Base-by-base conservation (phyloP, 2,113 vertebrate genomes). In the Gobiocypris rarus region DNA sequence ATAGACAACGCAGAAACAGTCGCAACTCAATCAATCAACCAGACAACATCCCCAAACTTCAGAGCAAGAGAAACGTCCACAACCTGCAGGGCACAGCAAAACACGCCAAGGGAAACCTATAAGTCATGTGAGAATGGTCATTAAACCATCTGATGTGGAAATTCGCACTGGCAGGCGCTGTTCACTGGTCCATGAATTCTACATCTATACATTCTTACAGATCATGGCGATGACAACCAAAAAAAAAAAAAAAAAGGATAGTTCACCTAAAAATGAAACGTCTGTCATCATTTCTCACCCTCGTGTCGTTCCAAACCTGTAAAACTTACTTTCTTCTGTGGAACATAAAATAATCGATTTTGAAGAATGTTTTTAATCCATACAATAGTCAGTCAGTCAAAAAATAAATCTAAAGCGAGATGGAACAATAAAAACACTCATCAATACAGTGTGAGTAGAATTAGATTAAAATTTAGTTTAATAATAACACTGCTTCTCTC, bases 71-170 rank as follows among this genome's bases (percentile, higher is more conserved):
- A 78, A 58, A 76, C 15, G 0, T 67, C 13, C 28, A 54, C 24
- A 34, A 9, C 15, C 45, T 54, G 48, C 63, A 81, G 28, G 63
- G 31, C 63, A 54, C 79, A 70, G 79, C 79, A 81, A 34, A 77
- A 77, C 28, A 54, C 6, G 26, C 26, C 73, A 73, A 4, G 1
- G 43, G 59, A 80, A 56, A 70, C 5, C 43, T 14, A 81, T 82
- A 56, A 34, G 65, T 54, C 79, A 56, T 41, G 45, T 52, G 79
- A 69, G 79, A 81, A 81, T n/a, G 31, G 63, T 65, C 65, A 41
- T 82, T 82, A 80, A 80, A 63, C 8, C 59, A 67, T 67, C 43
- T 80, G 77, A 63, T 65, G 77, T 80, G 43, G 43, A 80, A 80
- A 80, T 80, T 65, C 24, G 9, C 19, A 67, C 48, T 34, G 26